phyloP scores from a whole-genome alignment of 2,888 invertebrate genomes.

The Phlogophora meticulosa region DNA sequence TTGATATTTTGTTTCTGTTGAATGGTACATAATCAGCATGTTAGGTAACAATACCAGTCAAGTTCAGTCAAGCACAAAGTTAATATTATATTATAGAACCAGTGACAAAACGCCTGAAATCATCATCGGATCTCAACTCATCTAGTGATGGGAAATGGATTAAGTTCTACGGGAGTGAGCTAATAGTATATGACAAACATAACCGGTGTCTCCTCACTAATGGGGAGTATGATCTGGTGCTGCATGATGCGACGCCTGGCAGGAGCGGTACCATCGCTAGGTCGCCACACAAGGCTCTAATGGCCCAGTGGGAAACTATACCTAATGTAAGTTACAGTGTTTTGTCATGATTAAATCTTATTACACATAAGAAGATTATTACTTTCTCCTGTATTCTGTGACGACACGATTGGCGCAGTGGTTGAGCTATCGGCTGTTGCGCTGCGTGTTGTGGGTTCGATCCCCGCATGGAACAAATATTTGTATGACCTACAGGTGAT shows the following conservation, averaged over 20 bases:
- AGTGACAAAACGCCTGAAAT: slow-evolving; percentile 93
- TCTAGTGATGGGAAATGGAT: slow-evolving; percentile 87
- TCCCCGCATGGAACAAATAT: too few relatives aligned
- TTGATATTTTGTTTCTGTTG: slow-evolving; percentile 3
- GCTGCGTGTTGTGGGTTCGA: too few relatives aligned
- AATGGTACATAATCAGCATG: slow-evolving; percentile 34
- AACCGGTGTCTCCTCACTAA: slow-evolving; percentile 96
- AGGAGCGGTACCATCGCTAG: slow-evolving; percentile 83
- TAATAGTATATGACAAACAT: slow-evolving; percentile 97
- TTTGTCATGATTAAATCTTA: neutral
- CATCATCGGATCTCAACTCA: slow-evolving; percentile 83
- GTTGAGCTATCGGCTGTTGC: too few relatives aligned
- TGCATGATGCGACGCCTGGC: slow-evolving; percentile 94
- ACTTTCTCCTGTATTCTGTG: too few relatives aligned
- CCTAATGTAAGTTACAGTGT: slow-evolving; percentile 86
- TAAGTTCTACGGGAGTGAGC: slow-evolving; percentile 94
- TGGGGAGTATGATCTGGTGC: slow-evolving; percentile 97
- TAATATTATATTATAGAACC: slow-evolving; percentile 89
- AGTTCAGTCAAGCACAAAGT: neutral
- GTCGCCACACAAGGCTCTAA: slow-evolving; percentile 88
- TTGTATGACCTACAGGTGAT: too few relatives aligned
- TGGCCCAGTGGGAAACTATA: slow-evolving; percentile 92
- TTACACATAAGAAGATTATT: neutral
- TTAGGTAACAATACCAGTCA: neutral
- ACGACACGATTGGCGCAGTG: too few relatives aligned